Evolutionary conservation across 2,797 vertebrate species (phyloP), one percentile per base, ranked within the genome.

Genomic region (Platalea minor): DNA sequence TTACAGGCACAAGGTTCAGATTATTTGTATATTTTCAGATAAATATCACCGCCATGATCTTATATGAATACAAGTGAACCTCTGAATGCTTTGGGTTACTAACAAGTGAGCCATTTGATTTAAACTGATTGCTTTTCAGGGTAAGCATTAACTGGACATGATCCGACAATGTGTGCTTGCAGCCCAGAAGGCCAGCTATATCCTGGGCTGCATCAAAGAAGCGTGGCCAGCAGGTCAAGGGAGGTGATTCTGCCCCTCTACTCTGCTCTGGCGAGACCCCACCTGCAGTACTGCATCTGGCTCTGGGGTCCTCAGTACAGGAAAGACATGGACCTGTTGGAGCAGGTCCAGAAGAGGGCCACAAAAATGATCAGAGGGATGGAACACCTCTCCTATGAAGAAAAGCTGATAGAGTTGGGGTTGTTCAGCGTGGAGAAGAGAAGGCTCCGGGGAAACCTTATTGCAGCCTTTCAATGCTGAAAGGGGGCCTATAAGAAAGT

Each of bases 81-180:
- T 46, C n/a, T 64, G 45, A 45, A 77, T n/a, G 25, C 33, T 70
- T 69, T 46, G 57, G 12, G 18, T 72, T 82, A 77, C 25, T 54
- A 63, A 37, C 65, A 57, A 91, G 28, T 25, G 13, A 82, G 45
- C 10, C 35, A 53, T 46, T 65, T 53, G 17, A 41, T 64, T 53
- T 65, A 46, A 65, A 60, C 7, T 28, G 51, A 46, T 45, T 43
- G 18, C 57, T 59, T 82, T 76, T 59, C 63, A 70, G 15, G 35
- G 9, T n/a, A 35, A 51, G 13, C 21, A 46, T 77, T n/a, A 76
- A 17, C 20, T 2, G 1, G 33, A 60, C 17, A 23, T n/a, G 37
- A 59, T 7, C 26, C 0, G 3, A 4, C 17, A 50, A 51, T 25
- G 25, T 17, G 9, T 1, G 3, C 11, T 60, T 1, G 0, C 33